phyloP scores from a whole-genome alignment of 2,888 invertebrate genomes.

The Pollenia labialis region DNA sequence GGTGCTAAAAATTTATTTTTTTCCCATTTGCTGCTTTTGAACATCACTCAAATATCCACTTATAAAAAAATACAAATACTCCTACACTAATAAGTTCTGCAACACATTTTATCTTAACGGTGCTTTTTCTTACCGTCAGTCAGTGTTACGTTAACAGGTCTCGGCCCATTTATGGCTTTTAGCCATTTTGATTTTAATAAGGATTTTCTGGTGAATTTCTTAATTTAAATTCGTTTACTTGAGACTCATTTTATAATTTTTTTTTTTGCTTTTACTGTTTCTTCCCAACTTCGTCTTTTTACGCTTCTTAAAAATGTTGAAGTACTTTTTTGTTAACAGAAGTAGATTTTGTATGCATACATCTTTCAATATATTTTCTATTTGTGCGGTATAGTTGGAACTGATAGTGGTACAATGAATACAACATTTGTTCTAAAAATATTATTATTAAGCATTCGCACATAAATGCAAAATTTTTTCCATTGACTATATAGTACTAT shows the following conservation, averaged over 20 bases:
- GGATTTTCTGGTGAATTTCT: constrained; percentile 50
- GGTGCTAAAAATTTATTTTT: constrained; percentile 8
- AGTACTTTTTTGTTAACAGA: neutral
- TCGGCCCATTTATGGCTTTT: constrained; percentile 49
- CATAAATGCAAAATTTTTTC: too few relatives aligned
- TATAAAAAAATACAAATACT: constrained; percentile 16
- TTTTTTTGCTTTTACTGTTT: neutral
- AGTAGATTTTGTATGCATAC: neutral
- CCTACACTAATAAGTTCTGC: constrained; percentile 9
- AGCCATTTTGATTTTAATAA: constrained; percentile 50
- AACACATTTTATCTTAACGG: constrained; percentile 4
- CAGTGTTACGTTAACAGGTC: constrained; percentile 17
- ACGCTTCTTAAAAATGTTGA: neutral
- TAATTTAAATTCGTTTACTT: constrained; percentile 28
- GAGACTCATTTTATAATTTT: neutral
- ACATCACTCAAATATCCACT: constrained; percentile 58
- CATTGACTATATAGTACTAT: too few relatives aligned
- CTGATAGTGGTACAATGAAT: too few relatives aligned
- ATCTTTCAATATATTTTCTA: too few relatives aligned
- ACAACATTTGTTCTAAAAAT: too few relatives aligned
- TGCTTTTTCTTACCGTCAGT: neutral
- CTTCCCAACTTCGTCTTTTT: neutral
- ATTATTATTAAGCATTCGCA: too few relatives aligned
- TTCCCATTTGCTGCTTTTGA: neutral
- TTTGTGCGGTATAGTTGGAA: too few relatives aligned